Evolutionary conservation across 2,888 invertebrate genomes (phyloP).

Genomic region (Pinctada fucata): DNA sequence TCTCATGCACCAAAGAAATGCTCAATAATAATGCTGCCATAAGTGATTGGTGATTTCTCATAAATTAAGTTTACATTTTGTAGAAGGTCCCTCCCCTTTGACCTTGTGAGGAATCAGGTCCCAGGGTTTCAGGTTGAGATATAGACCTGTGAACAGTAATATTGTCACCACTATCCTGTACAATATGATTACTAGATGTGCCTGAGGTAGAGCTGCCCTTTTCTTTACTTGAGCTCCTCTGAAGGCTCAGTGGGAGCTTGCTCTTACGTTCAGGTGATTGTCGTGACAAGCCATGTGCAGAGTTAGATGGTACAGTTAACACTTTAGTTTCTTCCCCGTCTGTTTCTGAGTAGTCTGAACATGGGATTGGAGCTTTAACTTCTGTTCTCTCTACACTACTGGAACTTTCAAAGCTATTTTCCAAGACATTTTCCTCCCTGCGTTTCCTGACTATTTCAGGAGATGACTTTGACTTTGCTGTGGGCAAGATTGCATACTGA

Average conservation of each 20-base stretch:
- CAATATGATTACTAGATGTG: not conserved
- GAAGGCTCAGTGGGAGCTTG: slow-evolving; percentile 12
- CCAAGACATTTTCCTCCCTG: slow-evolving; percentile 6
- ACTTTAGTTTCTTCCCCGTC: not conserved
- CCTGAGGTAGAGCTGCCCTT: not conserved
- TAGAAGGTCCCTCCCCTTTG: not conserved
- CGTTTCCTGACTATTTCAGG: not conserved
- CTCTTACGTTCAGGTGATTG: slow-evolving; percentile 6
- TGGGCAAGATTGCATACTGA: not conserved
- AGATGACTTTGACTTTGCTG: not conserved
- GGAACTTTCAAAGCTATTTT: not conserved
- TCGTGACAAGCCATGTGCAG: not conserved
- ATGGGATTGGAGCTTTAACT: slow-evolving; percentile 36
- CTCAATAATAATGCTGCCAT: not conserved
- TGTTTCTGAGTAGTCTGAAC: slow-evolving; percentile 27
- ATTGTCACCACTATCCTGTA: not conserved
- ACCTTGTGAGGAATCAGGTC: not conserved
- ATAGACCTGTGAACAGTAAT: not conserved
- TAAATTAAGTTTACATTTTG: not conserved
- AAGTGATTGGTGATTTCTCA: not conserved
- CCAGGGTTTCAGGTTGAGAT: not conserved
- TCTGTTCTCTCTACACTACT: not conserved
- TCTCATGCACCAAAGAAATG: too few relatives aligned
- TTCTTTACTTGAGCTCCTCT: not conserved
- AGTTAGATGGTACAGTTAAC: not conserved